Evolutionary conservation across 2,888 invertebrate species (phyloP).

Genomic region (Microctonus brassicae): DNA sequence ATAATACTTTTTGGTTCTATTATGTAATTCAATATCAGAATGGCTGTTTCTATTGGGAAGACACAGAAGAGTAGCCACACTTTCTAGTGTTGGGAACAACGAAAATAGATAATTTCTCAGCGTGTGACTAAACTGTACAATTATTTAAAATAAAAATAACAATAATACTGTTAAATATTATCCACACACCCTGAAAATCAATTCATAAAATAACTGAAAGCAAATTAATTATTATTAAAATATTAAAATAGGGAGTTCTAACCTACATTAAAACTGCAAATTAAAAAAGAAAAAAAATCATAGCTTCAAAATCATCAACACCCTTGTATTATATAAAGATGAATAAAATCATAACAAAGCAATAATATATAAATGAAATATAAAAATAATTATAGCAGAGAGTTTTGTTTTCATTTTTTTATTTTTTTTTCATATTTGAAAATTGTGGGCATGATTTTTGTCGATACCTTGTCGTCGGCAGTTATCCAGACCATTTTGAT

Average conservation of each 20-base stretch:
- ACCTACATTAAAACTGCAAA: neutral
- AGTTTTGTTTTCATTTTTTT: neutral
- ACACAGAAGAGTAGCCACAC: neutral
- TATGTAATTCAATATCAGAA: neutral
- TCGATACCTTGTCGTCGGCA: conserved; percentile 66
- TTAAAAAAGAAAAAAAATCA: neutral
- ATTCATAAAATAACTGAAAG: conserved; percentile 1
- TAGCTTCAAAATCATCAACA: neutral
- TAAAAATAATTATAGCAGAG: conserved; percentile 29
- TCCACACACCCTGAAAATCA: neutral
- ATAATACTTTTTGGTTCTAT: neutral
- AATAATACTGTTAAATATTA: neutral
- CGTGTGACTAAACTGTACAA: neutral
- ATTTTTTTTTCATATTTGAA: conserved; percentile 7
- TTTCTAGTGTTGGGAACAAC: neutral
- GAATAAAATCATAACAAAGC: conserved; percentile 6
- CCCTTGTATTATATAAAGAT: too few relatives aligned
- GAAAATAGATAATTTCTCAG: neutral
- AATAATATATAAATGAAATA: conserved; percentile 34
- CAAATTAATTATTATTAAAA: neutral
- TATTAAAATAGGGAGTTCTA: neutral
- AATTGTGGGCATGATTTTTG: conserved; percentile 15
- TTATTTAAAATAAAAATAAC: conserved; percentile 5
- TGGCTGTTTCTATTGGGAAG: neutral
- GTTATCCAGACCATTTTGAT: conserved; percentile 69